Conservation (phyloP, 2,888 invertebrate species). For the Ethmia dodecea region DNA sequence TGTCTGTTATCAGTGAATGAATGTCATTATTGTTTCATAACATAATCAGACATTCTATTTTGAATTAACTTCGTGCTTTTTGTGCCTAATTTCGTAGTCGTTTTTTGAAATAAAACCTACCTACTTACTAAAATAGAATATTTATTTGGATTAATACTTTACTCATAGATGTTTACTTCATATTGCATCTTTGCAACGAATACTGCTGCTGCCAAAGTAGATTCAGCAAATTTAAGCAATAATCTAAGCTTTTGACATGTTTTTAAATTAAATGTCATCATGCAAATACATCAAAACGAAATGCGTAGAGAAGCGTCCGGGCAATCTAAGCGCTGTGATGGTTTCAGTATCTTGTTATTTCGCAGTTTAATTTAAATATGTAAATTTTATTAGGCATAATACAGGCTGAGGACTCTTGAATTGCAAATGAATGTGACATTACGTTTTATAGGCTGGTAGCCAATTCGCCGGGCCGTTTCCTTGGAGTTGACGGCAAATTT, state of each 20-base stretch:
- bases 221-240: conserved; percentile 1
- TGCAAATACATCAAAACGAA: conserved; percentile 17
- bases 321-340: conserved; percentile 55
- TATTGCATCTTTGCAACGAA: too few species aligned
- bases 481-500: conserved; percentile 62
- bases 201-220: too few species aligned
- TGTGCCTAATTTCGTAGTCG: too few species aligned
- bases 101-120: too few species aligned
- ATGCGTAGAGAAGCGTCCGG: conserved; percentile 26
- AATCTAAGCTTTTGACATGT: conserved; percentile 7
- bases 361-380: conserved; percentile 77
- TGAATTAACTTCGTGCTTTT: too few species aligned
- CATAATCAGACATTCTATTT: too few species aligned
- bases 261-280: conserved; percentile 12
- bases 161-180: too few species aligned
- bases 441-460: conserved; percentile 74
- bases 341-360: conserved; percentile 72
- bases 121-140: too few species aligned
- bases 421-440: conserved; percentile 77
- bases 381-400: conserved; percentile 77
- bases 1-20: conserved; percentile 13
- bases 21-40: conserved; percentile 10
- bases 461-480: conserved; percentile 70
- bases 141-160: too few species aligned
- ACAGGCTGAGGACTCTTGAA: conserved; percentile 73